A percentile compares a stretch with the other conserved stretches of the same genome.
phyloP scores from a whole-genome alignment of 2,888 invertebrate species.

The Seira sanloemensis region DNA sequence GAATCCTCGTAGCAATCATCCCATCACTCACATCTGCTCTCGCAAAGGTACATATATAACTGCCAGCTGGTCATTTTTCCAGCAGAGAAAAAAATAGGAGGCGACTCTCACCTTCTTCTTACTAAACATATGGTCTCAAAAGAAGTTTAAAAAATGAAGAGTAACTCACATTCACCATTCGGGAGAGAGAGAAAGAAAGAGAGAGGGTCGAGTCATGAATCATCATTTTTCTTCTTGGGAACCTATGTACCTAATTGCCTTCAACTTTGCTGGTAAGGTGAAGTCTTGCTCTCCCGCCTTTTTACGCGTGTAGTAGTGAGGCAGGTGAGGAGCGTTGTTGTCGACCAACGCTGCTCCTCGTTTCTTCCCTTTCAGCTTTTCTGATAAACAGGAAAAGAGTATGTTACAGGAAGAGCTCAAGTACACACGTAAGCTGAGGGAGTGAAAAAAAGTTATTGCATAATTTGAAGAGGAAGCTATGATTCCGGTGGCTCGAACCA shows the following conservation, averaged over 20 bases:
- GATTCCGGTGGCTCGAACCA: neutral
- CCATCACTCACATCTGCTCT: neutral
- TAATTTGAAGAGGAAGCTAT: neutral
- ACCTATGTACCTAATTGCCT: no score
- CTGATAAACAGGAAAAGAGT: neutral
- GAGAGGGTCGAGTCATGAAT: no score
- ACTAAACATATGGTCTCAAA: neutral
- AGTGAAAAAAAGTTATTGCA: neutral
- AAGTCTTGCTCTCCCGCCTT: no score
- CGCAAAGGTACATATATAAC: neutral
- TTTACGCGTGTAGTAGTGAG: no score
- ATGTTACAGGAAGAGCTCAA: neutral
- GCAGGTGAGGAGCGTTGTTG: neutral
- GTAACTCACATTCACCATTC: no score
- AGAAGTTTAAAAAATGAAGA: neutral
- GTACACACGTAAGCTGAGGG: neutral
- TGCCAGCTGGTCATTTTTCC: neutral
- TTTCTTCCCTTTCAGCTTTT: no score
- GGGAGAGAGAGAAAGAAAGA: no score
- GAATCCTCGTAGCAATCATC: neutral
- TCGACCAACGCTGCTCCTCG: neutral
- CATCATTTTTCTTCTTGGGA: no score
- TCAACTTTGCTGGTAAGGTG: no score
- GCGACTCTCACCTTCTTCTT: neutral
- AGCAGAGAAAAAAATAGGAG: no score